Evolutionary conservation across 1,140 invertebrate species (phyloP), one percentile per base, ranked within the genome.

Genomic region (Magallana angulata): DNA sequence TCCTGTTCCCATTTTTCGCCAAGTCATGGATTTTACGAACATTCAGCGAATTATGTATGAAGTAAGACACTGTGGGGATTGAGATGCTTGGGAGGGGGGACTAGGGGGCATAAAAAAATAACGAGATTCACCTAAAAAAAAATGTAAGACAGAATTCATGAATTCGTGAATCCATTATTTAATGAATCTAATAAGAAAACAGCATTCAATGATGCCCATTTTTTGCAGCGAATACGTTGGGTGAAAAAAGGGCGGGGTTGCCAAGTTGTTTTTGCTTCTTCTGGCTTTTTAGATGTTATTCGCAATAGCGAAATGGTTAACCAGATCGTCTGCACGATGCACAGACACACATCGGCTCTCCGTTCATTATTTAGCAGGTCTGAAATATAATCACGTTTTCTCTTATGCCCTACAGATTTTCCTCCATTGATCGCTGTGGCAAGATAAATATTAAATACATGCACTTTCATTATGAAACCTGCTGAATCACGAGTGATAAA

Each of bases 341-440:
- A 76, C 68, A 76, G 36, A 48, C 24, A 76, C 68, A 76, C 36
- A 30, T 24, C 18, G 24, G 18, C 36, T 76, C 68, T 8, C 68
- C 24, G 24, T 76, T 76, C 68, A 76, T 76, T 76, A 76, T 76
- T 76, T 76, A 76, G 68, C 68, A 76, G 68, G 24, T 76, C 24
- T 76, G 68, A 76, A 76, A 76, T 76, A 76, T 76, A 76, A 76
- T 76, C 68, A 76, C 68, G 24, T 76, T 24, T 76, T 76, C 60
- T 36, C 68, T 76, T 30, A 9, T 76, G 68, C 68, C 68, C 24
- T 30, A 30, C 14, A 76, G 68, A 76, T 76, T 76, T 76, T n/a
- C 60, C 60, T 30, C 68, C 68, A 76, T 30, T 76, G 68, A 76
- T 76, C 68, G 68, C 68, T 48, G 24, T 76, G 7, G 18, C 68